A percentile compares a stretch with the other conserved stretches of the same genome.
Evolutionary conservation across 2,113 vertebrate species (phyloP).

Genomic region (Chaenocephalus aceratus): DNA sequence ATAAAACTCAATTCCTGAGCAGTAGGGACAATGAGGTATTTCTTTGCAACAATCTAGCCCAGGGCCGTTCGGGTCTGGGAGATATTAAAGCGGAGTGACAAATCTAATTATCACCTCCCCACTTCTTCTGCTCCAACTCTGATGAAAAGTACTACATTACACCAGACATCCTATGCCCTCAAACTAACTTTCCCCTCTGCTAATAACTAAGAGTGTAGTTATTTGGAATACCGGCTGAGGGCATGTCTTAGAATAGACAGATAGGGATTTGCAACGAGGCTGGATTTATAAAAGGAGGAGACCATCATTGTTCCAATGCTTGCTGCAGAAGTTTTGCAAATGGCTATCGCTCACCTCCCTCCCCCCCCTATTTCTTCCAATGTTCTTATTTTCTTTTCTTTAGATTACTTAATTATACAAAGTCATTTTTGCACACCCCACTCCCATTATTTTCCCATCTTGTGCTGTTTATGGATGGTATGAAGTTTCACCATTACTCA

Average conservation of each 20-base stretch:
- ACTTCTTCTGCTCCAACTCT: slow-evolving; percentile 55
- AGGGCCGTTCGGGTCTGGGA: slow-evolving; percentile 34
- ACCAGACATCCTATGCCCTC: slow-evolving; percentile 66
- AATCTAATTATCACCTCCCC: slow-evolving; percentile 79
- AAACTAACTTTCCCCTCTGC: slow-evolving; percentile 73
- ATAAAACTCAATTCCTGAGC: slow-evolving; percentile 30
- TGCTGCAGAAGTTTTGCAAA: slow-evolving; percentile 41
- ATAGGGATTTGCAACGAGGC: slow-evolving; percentile 62
- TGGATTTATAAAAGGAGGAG: slow-evolving; percentile 60
- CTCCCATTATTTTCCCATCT: not conserved
- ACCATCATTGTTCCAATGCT: slow-evolving; percentile 53
- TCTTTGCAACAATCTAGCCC: slow-evolving; percentile 64
- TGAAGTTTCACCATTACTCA: slow-evolving; percentile 7
- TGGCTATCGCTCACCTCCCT: slow-evolving; percentile 26
- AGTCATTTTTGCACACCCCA: slow-evolving; percentile 29
- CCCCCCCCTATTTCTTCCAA: slow-evolving; percentile 12
- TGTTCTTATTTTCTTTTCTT: slow-evolving; percentile 43
- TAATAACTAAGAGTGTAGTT: slow-evolving; percentile 70
- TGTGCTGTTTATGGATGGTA: slow-evolving; percentile 20
- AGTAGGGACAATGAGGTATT: slow-evolving; percentile 67
- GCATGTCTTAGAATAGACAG: slow-evolving; percentile 62
- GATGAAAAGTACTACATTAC: slow-evolving; percentile 67
- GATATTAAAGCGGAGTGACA: slow-evolving; percentile 80
- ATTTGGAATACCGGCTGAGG: slow-evolving; percentile 67
- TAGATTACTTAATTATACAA: slow-evolving; percentile 15